These are phyloP conservation scores for Notechis scutatus DNA, from an alignment of 2,113 vertebrate species.

Conservation along the genomic window DNA sequence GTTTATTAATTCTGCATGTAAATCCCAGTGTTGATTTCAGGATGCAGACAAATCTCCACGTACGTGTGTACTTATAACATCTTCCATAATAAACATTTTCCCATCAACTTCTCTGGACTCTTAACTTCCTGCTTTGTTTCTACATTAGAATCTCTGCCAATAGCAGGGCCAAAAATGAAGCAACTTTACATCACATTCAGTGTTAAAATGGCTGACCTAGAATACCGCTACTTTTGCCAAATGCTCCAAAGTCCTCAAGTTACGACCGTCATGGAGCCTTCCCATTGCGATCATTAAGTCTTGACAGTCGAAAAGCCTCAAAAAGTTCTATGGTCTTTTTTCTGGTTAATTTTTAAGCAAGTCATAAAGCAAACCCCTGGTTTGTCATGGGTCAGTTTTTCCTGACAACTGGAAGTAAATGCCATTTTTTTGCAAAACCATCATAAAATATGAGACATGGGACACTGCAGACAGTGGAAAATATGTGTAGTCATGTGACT, in stretches of 20 bases:
- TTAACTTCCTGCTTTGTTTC: background rate
- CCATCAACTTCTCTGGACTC: background rate
- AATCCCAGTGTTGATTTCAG: background rate
- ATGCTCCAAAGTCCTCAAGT: background rate
- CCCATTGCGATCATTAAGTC: too few relatives aligned
- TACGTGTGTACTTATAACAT: background rate
- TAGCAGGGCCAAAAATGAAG: background rate
- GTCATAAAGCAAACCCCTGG: too few relatives aligned
- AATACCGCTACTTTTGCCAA: background rate
- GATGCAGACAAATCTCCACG: background rate
- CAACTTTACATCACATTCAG: background rate
- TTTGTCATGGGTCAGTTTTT: too few relatives aligned
- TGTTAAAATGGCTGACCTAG: background rate
- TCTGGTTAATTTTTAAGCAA: too few relatives aligned
- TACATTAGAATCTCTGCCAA: background rate
- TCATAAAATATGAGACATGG: too few relatives aligned
- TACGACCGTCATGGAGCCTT: too few relatives aligned
- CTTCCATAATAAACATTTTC: background rate
- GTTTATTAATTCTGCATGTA: background rate
- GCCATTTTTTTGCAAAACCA: too few relatives aligned
- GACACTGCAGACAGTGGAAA: too few relatives aligned
- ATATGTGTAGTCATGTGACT: too few relatives aligned
- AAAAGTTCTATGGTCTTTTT: too few relatives aligned
- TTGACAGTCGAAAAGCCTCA: too few relatives aligned
- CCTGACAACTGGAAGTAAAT: too few relatives aligned